phyloP scores from a whole-genome alignment of 2,113 vertebrate species.

The Oryzias celebensis region DNA sequence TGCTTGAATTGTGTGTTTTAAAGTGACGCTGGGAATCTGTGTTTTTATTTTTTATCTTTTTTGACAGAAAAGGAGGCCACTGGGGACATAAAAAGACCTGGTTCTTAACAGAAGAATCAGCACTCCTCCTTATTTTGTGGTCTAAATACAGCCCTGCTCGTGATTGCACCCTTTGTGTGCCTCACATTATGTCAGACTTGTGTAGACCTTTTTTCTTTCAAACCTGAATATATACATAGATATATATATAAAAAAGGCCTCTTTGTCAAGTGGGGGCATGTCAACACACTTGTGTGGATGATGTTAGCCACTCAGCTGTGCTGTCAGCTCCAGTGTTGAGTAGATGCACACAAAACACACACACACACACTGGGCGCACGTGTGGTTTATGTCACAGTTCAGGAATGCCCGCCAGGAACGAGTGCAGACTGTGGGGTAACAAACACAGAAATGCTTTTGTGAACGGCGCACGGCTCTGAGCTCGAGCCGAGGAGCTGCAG shows the following conservation, averaged over 20 bases:
- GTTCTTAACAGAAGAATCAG: slow-evolving; percentile 19
- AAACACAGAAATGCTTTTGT: background rate
- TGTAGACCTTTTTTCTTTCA: slow-evolving; percentile 49
- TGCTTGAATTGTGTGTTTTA: no score
- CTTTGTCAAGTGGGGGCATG: slow-evolving; percentile 70
- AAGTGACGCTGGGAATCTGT: background rate
- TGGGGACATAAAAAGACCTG: slow-evolving; percentile 8
- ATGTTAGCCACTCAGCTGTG: slow-evolving; percentile 45
- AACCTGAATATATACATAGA: slow-evolving; percentile 41
- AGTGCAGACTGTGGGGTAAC: slow-evolving; percentile 10
- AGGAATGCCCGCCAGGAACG: slow-evolving; percentile 61
- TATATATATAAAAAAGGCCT: slow-evolving; percentile 45
- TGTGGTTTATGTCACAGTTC: slow-evolving; percentile 59
- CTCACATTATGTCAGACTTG: slow-evolving; percentile 46
- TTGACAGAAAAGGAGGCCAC: background rate
- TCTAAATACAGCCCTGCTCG: slow-evolving; percentile 19
- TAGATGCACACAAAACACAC: slow-evolving; percentile 12
- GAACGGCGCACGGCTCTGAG: background rate
- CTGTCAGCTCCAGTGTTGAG: slow-evolving; percentile 50
- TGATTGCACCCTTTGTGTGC: slow-evolving; percentile 48
- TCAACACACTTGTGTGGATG: slow-evolving; percentile 49
- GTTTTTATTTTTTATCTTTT: background rate
- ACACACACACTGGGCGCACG: slow-evolving; percentile 14
- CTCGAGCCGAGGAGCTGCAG: slow-evolving; percentile 21
- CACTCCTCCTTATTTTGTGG: slow-evolving; percentile 11